Base-by-base conservation (phyloP, 2,888 invertebrate species). In the Alentia gelatinosa region DNA sequence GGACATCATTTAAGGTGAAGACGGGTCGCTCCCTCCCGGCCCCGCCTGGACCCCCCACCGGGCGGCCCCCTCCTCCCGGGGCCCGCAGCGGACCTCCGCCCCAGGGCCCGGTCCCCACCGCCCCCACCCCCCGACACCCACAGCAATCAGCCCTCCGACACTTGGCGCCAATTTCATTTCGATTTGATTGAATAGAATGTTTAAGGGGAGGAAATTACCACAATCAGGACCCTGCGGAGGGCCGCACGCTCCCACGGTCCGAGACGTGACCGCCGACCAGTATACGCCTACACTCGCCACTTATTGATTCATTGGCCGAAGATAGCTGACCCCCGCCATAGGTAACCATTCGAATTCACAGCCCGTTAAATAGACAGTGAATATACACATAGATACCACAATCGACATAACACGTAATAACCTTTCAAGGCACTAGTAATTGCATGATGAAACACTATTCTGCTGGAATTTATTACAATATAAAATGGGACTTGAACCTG, bases 111-210 rank as follows among this genome's bases (percentile, higher is more conserved):
- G 33, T 74, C 19, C 63, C 35, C 79, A 79, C 83, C 83, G 9
- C 83, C 26, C 83, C 83, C 35, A 83, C 39, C 83, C 35, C 83
- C 39, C 30, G 7, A 15, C 79, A 47, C 23, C 86, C 86, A 42
- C 86, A 79, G n/a, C 79, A 79, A 79, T 79, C 79, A 79, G 26
- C 79, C 26, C 19, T 26, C 26, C 86, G 26, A 40, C 86, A 86
- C 47, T 86, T 1, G 23, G 35, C 35, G 42, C 30, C 86, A 86
- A 86, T 47, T 86, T 42, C 86, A 86, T 86, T 86, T 86, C 47
- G 86, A 42, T 86, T 42, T 86, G 86, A 86, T 86, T 86, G 86
- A 86, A 86, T 86, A 86, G 86, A 50, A 86, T 86, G 86, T 86
- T 86, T 50, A 50, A 47, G 86, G 50, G 50, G 50, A 86, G 86